A percentile compares a stretch with the other conserved stretches of the same genome.
phyloP scores from a whole-genome alignment of 2,797 vertebrate species.

The Ctenochaetus hawaiiensis region DNA sequence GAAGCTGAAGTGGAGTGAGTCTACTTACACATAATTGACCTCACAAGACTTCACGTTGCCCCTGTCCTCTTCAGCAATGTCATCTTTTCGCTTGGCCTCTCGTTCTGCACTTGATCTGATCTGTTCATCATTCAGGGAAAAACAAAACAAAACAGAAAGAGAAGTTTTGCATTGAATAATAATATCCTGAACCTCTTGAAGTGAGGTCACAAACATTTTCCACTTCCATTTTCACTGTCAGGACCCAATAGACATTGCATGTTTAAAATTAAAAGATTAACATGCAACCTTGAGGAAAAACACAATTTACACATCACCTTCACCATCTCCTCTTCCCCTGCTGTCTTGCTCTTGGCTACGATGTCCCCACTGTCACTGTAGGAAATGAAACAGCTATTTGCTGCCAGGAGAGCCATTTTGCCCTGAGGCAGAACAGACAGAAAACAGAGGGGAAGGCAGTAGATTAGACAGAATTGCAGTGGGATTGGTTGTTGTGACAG shows the following conservation, averaged over 20 bases:
- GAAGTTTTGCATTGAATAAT: slow-evolving; percentile 44
- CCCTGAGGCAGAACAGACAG: slow-evolving; percentile 82
- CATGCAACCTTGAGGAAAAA: slow-evolving; percentile 54
- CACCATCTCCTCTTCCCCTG: slow-evolving; percentile 94
- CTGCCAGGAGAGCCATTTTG: slow-evolving; percentile 94
- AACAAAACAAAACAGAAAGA: not conserved
- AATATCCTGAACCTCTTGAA: slow-evolving; percentile 42
- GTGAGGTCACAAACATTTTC: slow-evolving; percentile 44
- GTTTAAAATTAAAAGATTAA: slow-evolving; percentile 56
- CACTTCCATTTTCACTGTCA: slow-evolving; percentile 27
- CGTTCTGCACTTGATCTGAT: slow-evolving; percentile 91
- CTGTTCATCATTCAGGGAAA: slow-evolving; percentile 74
- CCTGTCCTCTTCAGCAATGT: slow-evolving; percentile 95
- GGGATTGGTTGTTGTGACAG: slow-evolving; percentile 58
- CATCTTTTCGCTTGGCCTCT: slow-evolving; percentile 91
- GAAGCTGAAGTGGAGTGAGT: not conserved
- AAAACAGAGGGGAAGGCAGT: slow-evolving; percentile 44
- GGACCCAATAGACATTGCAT: slow-evolving; percentile 42
- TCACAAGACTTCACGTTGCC: slow-evolving; percentile 97
- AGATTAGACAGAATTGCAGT: slow-evolving; percentile 54
- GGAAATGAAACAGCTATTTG: slow-evolving; percentile 96
- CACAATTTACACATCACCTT: slow-evolving; percentile 88
- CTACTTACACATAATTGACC: slow-evolving; percentile 97
- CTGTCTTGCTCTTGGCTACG: slow-evolving; percentile 92
- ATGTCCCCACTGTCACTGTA: slow-evolving; percentile 97